Conservation (phyloP, 1,140 invertebrate genomes). For the Zaprionus davidi region DNA sequence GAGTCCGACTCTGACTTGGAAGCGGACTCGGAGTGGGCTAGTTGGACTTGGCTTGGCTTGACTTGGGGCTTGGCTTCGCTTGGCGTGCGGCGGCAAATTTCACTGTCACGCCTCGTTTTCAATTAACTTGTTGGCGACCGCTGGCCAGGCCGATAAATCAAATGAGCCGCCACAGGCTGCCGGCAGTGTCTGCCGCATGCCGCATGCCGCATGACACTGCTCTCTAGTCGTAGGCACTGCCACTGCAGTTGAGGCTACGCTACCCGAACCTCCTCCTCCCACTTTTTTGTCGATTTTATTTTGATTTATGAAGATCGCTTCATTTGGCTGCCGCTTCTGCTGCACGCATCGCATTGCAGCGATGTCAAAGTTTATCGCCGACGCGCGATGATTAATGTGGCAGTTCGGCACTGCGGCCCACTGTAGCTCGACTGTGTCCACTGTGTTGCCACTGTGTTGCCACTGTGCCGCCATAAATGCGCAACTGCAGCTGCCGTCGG, state of each 20-base stretch:
- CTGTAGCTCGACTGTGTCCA: neutral
- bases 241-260: neutral
- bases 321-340: slow-evolving; percentile 49
- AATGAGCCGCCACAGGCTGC: slow-evolving; percentile 50
- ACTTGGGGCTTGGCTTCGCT: neutral
- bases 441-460: slow-evolving; percentile 11
- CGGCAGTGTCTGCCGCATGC: slow-evolving; percentile 7
- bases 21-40: neutral
- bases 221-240: neutral
- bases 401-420: slow-evolving; percentile 9
- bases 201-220: neutral
- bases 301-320: slow-evolving; percentile 81
- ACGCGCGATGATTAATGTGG: slow-evolving; percentile 62
- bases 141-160: slow-evolving; percentile 70
- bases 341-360: slow-evolving; percentile 38
- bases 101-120: slow-evolving; percentile 79
- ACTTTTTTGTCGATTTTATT: slow-evolving; percentile 18
- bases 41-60: neutral
- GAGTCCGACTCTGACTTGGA: slow-evolving; percentile 1
- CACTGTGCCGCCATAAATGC: slow-evolving; percentile 55
- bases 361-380: slow-evolving; percentile 77
- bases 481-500: slow-evolving; percentile 47
- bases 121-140: slow-evolving; percentile 78
- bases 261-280: neutral
- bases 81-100: slow-evolving; percentile 76